These are phyloP conservation scores for Dendrolimus punctatus DNA, from an alignment of 1,140 invertebrate species.

Conservation along the genomic window DNA sequence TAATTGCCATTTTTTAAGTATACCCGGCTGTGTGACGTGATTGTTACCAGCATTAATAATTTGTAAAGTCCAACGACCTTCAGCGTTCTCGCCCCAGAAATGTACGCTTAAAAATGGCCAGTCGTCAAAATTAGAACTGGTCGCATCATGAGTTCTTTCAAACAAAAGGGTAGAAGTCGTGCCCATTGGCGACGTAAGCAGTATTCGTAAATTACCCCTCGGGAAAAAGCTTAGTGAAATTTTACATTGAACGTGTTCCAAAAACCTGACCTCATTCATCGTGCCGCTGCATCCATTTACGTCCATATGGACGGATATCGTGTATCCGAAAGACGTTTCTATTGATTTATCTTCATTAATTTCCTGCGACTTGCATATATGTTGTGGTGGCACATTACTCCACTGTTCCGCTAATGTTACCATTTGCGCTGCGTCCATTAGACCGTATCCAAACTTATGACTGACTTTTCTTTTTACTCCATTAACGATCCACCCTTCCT, in stretches of 20 bases:
- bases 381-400: slow-evolving; percentile 94
- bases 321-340: slow-evolving; percentile 80
- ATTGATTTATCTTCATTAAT: slow-evolving; percentile 87
- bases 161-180: slow-evolving; percentile 90
- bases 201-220: slow-evolving; percentile 87
- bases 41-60: slow-evolving; percentile 90
- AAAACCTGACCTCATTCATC: slow-evolving; percentile 89
- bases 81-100: slow-evolving; percentile 95
- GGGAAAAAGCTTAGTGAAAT: slow-evolving; percentile 91
- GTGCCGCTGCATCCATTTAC: slow-evolving; percentile 88
- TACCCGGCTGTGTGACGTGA: slow-evolving; percentile 86
- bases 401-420: slow-evolving; percentile 92
- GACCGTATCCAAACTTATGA: slow-evolving; percentile 96
- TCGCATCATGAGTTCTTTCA: slow-evolving; percentile 89
- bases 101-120: slow-evolving; percentile 98
- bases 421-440: slow-evolving; percentile 96
- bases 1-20: slow-evolving; percentile 92
- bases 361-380: slow-evolving; percentile 93
- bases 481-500: slow-evolving; percentile 91
- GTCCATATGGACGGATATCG: slow-evolving; percentile 84
- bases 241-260: slow-evolving; percentile 96
- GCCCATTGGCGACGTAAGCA: slow-evolving; percentile 90
- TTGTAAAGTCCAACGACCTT: slow-evolving; percentile 92
- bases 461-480: slow-evolving; percentile 93
- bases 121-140: slow-evolving; percentile 93